Evolutionary conservation across 1,140 invertebrate species (phyloP).

Genomic region (Drosophila saltans): DNA sequence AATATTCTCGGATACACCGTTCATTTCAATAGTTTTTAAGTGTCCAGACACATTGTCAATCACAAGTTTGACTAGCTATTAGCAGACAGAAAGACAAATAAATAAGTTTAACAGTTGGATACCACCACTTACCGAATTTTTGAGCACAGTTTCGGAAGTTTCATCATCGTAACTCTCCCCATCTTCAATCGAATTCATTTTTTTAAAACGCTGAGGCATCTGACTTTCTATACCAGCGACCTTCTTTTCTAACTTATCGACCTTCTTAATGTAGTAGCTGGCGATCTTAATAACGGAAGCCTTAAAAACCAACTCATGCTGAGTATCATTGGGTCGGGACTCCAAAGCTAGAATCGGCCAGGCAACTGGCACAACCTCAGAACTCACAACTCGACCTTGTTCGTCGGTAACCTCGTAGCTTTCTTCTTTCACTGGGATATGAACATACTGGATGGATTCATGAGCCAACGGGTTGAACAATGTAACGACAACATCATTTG

Average conservation of each 20-base stretch:
- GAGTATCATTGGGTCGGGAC: constrained; percentile 86
- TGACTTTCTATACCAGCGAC: background rate
- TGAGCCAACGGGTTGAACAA: constrained; percentile 93
- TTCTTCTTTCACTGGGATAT: constrained; percentile 87
- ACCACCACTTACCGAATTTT: background rate
- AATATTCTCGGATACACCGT: constrained; percentile 72
- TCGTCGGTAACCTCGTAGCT: constrained; percentile 87
- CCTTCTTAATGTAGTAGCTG: constrained; percentile 49
- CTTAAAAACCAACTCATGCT: constrained; percentile 87
- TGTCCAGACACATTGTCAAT: constrained; percentile 78
- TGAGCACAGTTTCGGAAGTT: constrained; percentile 11
- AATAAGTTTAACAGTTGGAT: background rate
- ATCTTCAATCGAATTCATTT: background rate
- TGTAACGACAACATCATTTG: constrained; percentile 87
- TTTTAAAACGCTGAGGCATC: background rate
- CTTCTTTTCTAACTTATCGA: constrained; percentile 1
- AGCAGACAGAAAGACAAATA: background rate
- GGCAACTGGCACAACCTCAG: constrained; percentile 84
- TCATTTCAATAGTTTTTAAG: constrained; percentile 85
- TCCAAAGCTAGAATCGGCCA: constrained; percentile 85
- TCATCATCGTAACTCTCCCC: background rate
- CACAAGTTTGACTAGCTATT: constrained; percentile 52
- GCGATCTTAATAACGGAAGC: constrained; percentile 80
- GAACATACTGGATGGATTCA: constrained; percentile 84
- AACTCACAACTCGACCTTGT: constrained; percentile 45